A percentile compares a stretch with the other conserved stretches of the same genome.
These are phyloP conservation scores for Dromiciops gliroides DNA, from an alignment of 2,113 vertebrate species.

Conservation along the genomic window DNA sequence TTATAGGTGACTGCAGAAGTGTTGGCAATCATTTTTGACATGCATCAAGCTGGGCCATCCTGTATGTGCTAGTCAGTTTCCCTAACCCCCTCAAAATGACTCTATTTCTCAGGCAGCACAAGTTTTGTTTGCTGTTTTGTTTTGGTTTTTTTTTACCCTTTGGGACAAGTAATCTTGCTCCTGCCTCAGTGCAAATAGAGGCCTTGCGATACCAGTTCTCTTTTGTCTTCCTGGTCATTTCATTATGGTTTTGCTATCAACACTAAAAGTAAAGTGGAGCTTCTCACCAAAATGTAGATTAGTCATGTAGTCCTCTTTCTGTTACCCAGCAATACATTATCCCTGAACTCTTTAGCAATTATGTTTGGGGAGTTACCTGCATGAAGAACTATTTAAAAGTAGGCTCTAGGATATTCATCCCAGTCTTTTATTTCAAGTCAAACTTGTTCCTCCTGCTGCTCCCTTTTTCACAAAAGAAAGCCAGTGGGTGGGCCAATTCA, in stretches of 20 bases:
- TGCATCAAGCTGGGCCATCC: neutral
- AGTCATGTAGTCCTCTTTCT: neutral
- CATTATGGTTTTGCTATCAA: neutral
- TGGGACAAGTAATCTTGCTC: neutral
- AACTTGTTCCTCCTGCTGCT: conserved; percentile 53
- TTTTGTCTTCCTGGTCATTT: neutral
- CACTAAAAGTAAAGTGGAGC: neutral
- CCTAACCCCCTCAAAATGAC: neutral
- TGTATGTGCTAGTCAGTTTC: neutral
- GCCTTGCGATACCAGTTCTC: neutral
- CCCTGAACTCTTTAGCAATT: neutral
- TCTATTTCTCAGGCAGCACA: neutral
- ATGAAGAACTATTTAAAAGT: conserved; percentile 65
- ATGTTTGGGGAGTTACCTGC: conserved; percentile 29
- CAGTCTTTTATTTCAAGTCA: conserved; percentile 49
- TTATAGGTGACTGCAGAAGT: neutral
- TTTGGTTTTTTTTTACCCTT: too few species aligned
- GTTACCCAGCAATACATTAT: conserved; percentile 4
- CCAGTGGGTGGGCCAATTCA: conserved; percentile 58
- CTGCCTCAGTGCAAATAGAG: neutral
- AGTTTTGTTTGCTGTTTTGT: neutral
- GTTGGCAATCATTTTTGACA: neutral
- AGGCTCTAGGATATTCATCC: conserved; percentile 49
- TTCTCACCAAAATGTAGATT: accelerated
- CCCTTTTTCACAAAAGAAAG: conserved; percentile 59